Conservation (phyloP, 2,888 invertebrate species). For the Melieria picta region DNA sequence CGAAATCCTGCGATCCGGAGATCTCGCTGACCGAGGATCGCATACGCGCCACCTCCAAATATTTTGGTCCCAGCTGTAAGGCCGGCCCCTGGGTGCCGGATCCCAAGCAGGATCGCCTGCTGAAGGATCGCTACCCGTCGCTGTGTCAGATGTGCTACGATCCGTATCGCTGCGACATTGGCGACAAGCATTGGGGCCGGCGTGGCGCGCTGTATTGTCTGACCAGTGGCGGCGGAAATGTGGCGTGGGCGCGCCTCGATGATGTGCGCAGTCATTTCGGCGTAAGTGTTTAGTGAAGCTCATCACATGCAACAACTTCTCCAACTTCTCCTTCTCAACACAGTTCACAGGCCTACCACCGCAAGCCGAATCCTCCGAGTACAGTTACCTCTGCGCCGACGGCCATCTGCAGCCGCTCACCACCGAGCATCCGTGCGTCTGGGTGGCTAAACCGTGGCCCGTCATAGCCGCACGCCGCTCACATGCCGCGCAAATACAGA, state of each 20-base stretch:
- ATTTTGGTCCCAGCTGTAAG: constrained; percentile 84
- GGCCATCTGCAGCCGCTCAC: constrained; percentile 73
- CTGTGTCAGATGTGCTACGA: constrained; percentile 79
- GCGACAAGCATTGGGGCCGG: constrained; percentile 86
- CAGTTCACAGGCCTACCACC: constrained; percentile 62
- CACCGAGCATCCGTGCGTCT: constrained; percentile 74
- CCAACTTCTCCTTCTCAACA: background rate
- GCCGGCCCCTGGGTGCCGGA: constrained; percentile 87
- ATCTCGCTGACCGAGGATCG: constrained; percentile 80
- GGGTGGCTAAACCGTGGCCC: constrained; percentile 84
- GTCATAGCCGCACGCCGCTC: constrained; percentile 73
- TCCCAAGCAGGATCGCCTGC: constrained; percentile 69
- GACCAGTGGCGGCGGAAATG: constrained; percentile 80
- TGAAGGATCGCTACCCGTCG: constrained; percentile 76
- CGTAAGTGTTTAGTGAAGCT: constrained; percentile 60
- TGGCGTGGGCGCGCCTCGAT: constrained; percentile 82
- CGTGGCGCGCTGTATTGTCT: constrained; percentile 84
- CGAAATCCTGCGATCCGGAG: constrained; percentile 75
- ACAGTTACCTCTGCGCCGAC: constrained; percentile 80
- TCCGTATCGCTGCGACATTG: constrained; percentile 70
- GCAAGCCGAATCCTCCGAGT: constrained; percentile 68
- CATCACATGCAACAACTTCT: background rate
- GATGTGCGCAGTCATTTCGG: constrained; percentile 76
- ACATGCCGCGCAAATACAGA: constrained; percentile 68
- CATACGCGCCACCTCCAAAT: constrained; percentile 77